phyloP scores from a whole-genome alignment of 2,113 vertebrate genomes.

The Hippocampus guttulatus region DNA sequence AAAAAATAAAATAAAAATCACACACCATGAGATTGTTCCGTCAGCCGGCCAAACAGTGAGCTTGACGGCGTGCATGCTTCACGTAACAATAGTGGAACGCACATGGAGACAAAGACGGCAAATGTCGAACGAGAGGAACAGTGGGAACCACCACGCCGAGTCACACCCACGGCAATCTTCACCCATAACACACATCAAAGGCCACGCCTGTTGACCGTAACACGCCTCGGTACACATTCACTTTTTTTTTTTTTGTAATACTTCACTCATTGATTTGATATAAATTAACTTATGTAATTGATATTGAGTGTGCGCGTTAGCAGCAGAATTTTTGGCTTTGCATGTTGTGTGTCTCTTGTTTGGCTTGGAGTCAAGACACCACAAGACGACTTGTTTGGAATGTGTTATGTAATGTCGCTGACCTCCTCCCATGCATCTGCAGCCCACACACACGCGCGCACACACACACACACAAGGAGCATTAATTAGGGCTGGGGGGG shows the following conservation, averaged over 20 bases:
- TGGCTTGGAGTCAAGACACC: conserved; percentile 14
- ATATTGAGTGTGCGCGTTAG: not conserved
- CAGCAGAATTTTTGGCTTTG: not conserved
- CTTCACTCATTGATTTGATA: not conserved
- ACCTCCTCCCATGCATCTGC: conserved; percentile 43
- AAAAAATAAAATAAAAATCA: not conserved
- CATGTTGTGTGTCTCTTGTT: conserved; percentile 8
- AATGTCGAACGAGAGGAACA: not conserved
- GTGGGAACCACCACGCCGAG: not conserved
- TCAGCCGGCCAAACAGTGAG: not conserved
- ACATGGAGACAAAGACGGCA: not conserved
- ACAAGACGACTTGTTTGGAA: conserved; percentile 24
- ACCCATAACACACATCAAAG: not conserved
- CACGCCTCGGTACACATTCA: not conserved
- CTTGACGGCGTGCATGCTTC: not conserved
- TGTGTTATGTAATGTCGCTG: conserved; percentile 28
- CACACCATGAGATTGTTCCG: not conserved
- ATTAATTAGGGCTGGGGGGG: not conserved
- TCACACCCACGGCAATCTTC: not conserved
- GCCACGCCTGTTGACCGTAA: not conserved
- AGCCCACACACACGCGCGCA: conserved; percentile 11
- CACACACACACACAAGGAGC: conserved; percentile 2
- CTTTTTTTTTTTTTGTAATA: not conserved
- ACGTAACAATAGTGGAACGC: not conserved
- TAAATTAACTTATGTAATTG: not conserved